phyloP scores from a whole-genome alignment of 2,888 invertebrate species.

The Urechis unicinctus region DNA sequence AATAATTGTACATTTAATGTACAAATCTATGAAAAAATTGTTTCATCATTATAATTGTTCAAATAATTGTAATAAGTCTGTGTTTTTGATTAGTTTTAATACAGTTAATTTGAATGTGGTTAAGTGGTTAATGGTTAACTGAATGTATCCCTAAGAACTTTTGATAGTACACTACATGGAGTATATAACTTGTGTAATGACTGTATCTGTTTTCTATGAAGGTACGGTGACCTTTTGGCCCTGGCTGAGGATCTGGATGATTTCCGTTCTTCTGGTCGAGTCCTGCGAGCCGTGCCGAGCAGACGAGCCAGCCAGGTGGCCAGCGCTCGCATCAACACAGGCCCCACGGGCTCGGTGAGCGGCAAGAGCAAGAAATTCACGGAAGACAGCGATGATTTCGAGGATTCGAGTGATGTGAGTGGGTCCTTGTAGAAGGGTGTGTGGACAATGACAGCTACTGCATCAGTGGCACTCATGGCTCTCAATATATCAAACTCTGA shows the following conservation, averaged over 20 bases:
- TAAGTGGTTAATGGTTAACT: neutral
- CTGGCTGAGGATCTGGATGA: slow-evolving; percentile 68
- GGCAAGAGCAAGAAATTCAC: slow-evolving; percentile 6
- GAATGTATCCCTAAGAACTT: too few species aligned
- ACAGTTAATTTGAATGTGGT: neutral
- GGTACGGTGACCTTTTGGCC: slow-evolving; percentile 75
- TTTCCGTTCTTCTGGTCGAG: slow-evolving; percentile 14
- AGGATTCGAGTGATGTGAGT: slow-evolving; percentile 56
- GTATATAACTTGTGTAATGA: too few species aligned
- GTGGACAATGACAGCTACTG: too few species aligned
- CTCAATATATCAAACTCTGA: too few species aligned
- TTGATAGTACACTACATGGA: too few species aligned
- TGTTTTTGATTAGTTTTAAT: neutral
- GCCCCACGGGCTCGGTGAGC: neutral
- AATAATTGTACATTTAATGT: too few species aligned
- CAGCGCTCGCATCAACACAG: neutral
- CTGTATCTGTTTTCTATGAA: slow-evolving; percentile 17
- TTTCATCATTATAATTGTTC: too few species aligned
- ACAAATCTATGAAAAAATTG: too few species aligned
- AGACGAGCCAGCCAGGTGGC: slow-evolving; percentile 20
- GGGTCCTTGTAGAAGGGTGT: neutral
- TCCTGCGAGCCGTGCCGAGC: slow-evolving; percentile 22
- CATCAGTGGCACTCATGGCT: too few species aligned
- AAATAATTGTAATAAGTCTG: too few species aligned
- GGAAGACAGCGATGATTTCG: slow-evolving; percentile 55